Percentiles rank a stretch among this genome's conserved stretches.
Conservation (phyloP, 2,888 invertebrate genomes). For the Mythimna vitellina region DNA sequence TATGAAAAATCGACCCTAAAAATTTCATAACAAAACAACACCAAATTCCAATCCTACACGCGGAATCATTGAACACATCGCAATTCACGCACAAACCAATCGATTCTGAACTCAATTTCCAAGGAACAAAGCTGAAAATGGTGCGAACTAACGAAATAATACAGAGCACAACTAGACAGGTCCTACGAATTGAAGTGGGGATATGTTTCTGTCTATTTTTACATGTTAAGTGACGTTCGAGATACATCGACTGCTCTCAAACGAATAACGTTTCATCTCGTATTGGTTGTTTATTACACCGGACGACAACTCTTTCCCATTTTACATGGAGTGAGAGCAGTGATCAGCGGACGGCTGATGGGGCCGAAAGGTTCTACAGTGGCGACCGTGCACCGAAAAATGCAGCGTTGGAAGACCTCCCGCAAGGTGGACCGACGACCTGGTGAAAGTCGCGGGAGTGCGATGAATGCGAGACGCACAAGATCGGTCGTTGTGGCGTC, state of each 20-base stretch:
- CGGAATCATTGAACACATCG: neutral
- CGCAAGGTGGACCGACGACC: no score
- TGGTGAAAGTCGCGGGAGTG: no score
- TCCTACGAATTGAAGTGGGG: slow-evolving; percentile 18
- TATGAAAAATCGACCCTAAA: no score
- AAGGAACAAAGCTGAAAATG: neutral
- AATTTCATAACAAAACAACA: neutral
- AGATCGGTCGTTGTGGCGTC: no score
- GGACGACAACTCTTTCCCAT: neutral
- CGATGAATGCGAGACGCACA: no score
- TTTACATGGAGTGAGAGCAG: no score
- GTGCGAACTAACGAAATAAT: neutral
- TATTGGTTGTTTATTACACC: slow-evolving; percentile 38
- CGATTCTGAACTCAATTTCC: neutral
- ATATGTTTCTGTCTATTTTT: slow-evolving; percentile 38
- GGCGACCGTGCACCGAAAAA: no score
- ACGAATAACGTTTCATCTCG: slow-evolving; percentile 4
- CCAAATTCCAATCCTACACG: neutral
- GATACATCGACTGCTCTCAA: slow-evolving; percentile 27
- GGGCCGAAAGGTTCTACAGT: no score
- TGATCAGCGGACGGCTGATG: no score
- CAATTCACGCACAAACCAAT: neutral
- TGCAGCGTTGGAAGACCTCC: no score
- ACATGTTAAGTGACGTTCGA: slow-evolving; percentile 48
- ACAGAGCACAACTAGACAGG: neutral